Base-by-base conservation (phyloP, 2,888 invertebrate genomes). In the Sylvicola fuscatus region DNA sequence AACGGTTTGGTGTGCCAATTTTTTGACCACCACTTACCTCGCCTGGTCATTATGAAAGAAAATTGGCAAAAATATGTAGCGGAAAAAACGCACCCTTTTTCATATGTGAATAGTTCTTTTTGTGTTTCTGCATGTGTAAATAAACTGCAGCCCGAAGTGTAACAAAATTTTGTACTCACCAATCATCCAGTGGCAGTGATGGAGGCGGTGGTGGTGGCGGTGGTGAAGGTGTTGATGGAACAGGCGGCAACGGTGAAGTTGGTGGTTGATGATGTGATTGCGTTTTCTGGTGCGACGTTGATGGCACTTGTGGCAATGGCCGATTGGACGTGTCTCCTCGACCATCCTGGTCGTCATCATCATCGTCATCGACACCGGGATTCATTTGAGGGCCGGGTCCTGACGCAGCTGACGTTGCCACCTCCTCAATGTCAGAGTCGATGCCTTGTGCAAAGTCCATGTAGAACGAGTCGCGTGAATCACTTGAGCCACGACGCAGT, bases 361-460 rank as follows among this genome's bases (percentile, higher is more conserved):
- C n/a, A 21, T 21, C 21, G 8, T 21, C 21, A 21, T 21, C 21
- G 21, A 21, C 21, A 21, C 21, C 8, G 21, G 8, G 21, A 21
- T 21, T 8, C 4, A 21, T 21, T 21, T 21, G 21, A 8, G 21
- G 21, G 21, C 21, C 21, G 21, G 5, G 5, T 6, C 62, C 63
- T 32, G 70, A 65, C 38, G 62, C 61, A 47, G 68, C 66, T 34
- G 72, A 70, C 37, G 76, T 76, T 32, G 77, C 74, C 51, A 82
- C 80, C 58, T 83, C 83, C 55, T 83, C 83, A 48, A 83, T 84
- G 53, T 86, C 84, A 14, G 83, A 83, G 59, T 84, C 84, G 53
- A 84, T 84, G 40, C 84, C 84, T 63, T 80, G 81, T 48, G 82
- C 84, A 54, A 84, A 82, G 61, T 84, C 83, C 83, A 84, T 82